A percentile compares a stretch with the other conserved stretches of the same genome.
Evolutionary conservation across 2,113 vertebrate genomes (phyloP).

Genomic region (Oreochromis spilurus): DNA sequence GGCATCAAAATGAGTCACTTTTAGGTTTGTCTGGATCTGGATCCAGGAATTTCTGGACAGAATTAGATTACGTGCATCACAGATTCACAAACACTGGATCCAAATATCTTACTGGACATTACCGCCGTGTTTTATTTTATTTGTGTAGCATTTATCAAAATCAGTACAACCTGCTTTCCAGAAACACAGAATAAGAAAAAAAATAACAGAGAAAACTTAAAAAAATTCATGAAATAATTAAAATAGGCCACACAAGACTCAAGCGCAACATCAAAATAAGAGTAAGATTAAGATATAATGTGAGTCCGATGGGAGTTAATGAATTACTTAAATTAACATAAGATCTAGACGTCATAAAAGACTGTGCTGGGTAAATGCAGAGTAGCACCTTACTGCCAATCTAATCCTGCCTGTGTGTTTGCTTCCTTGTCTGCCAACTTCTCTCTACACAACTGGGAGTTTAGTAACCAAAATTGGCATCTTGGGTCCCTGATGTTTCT

Average conservation of each 20-base stretch:
- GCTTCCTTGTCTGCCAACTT: background rate
- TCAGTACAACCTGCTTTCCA: too few relatives aligned
- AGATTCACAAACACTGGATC: background rate
- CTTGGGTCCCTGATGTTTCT: background rate
- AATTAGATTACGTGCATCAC: background rate
- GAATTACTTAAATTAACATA: background rate
- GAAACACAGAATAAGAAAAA: too few relatives aligned
- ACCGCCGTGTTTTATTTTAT: background rate
- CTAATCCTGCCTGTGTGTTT: background rate
- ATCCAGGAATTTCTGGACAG: background rate
- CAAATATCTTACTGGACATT: background rate
- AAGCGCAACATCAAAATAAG: background rate
- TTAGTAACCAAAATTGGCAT: background rate
- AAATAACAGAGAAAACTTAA: background rate
- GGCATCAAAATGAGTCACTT: background rate
- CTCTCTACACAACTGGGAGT: accelerated
- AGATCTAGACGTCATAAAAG: background rate
- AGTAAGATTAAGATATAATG: background rate
- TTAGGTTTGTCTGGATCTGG: background rate
- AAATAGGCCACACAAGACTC: background rate
- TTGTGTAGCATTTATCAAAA: background rate
- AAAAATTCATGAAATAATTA: background rate
- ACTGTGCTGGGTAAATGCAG: background rate
- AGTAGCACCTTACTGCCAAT: background rate
- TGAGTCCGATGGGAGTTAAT: background rate